Conservation (phyloP, 1,140 invertebrate species). For the Drosophila punjabiensis region DNA sequence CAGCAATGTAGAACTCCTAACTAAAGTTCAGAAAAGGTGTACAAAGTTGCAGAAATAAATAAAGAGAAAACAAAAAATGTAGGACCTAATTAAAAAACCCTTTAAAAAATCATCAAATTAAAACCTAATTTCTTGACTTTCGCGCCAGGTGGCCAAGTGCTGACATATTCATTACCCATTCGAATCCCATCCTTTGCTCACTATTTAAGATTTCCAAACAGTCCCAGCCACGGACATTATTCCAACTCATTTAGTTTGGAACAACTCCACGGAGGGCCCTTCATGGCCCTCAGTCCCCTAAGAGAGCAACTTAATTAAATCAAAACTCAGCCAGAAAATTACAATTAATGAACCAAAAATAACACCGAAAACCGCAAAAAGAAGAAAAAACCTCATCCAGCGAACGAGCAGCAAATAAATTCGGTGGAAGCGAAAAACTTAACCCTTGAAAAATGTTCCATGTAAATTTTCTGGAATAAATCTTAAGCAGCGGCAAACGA, state of each 20-base stretch:
- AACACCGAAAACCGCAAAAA: conserved; percentile 65
- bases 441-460: conserved; percentile 34
- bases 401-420: conserved; percentile 61
- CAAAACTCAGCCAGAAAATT: conserved; percentile 71
- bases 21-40: background rate
- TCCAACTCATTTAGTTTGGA: conserved; percentile 69
- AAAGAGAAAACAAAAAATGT: background rate
- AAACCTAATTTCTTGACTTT: background rate
- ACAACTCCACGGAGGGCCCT: conserved; percentile 22
- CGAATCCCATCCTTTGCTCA: background rate
- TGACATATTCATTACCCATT: background rate
- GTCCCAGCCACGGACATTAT: conserved; percentile 49
- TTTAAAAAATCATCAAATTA: background rate
- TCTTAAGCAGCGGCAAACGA: conserved; percentile 57
- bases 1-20: background rate
- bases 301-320: conserved; percentile 75
- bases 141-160: conserved; percentile 13
- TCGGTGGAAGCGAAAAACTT: conserved; percentile 46
- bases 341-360: conserved; percentile 82
- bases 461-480: conserved; percentile 70
- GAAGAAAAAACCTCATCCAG: background rate
- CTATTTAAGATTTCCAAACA: conserved; percentile 9
- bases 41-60: background rate
- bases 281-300: conserved; percentile 2
- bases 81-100: background rate